These are phyloP conservation scores for Euplexia lucipara DNA, from an alignment of 2,888 invertebrate genomes.

Conservation along the genomic window DNA sequence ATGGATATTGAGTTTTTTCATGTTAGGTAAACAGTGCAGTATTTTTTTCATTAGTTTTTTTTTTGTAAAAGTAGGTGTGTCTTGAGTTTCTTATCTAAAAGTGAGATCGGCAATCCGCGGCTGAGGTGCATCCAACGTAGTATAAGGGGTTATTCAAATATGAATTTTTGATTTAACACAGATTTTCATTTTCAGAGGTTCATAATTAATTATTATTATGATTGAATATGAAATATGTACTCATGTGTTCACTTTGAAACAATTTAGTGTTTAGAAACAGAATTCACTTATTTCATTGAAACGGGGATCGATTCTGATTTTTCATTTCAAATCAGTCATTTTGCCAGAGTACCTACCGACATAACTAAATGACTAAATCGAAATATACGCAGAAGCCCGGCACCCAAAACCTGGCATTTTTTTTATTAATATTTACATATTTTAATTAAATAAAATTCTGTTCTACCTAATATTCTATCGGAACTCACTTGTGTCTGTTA, in stretches of 20 bases:
- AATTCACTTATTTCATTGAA: slow-evolving; percentile 2
- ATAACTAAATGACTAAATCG: too few species aligned
- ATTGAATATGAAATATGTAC: neutral
- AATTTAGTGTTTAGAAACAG: too few species aligned
- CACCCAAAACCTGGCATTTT: too few species aligned
- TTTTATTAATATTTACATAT: too few species aligned
- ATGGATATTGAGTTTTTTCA: slow-evolving; percentile 1
- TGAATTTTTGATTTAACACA: neutral
- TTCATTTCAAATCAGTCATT: too few species aligned
- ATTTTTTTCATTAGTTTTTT: neutral
- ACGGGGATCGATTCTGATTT: too few species aligned
- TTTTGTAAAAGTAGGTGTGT: slow-evolving; percentile 13
- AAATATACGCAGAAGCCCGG: too few species aligned
- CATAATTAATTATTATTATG: neutral
- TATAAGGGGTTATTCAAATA: neutral
- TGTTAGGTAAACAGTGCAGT: slow-evolving; percentile 30
- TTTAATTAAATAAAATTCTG: too few species aligned
- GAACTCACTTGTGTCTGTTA: neutral
- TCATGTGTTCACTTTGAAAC: neutral
- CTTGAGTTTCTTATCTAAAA: neutral
- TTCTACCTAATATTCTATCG: too few species aligned
- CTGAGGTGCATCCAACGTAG: neutral
- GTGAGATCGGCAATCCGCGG: slow-evolving; percentile 7
- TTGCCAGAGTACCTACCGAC: too few species aligned
- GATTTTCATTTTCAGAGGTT: too few species aligned